Evolutionary conservation across 1,140 invertebrate genomes (phyloP), one percentile per base, ranked within the genome.

Genomic region (Paraescarpia echinospica): DNA sequence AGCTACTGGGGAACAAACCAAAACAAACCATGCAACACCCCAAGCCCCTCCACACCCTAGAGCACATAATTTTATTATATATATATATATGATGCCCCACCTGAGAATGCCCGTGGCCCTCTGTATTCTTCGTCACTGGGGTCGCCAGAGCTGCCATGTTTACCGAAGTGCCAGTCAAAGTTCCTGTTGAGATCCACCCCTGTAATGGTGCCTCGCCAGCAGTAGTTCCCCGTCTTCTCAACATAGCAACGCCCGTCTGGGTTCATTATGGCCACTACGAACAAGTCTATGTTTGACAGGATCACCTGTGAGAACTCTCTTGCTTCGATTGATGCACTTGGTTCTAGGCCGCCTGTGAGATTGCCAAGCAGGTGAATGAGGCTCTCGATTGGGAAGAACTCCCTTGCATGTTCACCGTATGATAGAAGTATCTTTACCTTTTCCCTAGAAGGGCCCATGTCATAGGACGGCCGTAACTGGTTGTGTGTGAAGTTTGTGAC

Each of bases 381-480:
- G 89, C 94, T 94, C 92, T 96, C 95, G 14, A 95, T 93, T 48
- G 95, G 95, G 33, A 96, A 94, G 93, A 96, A 96, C 93, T 96
- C 95, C 89, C 95, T 94, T 5, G 95, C 95, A 95, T 96, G 95
- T 93, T 95, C 95, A 31, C 95, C 95, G 93, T 94, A 96, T n/a
- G 95, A 95, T 27, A 96, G 92, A 41, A 96, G 93, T 33, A 96
- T 92, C 93, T 94, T 94, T 4, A 95, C 35, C 93, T 94, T 94
- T 2, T 93, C 92, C 33, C 22, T 88, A 22, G 77, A 33, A 91
- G n/a, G 34, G 22, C 8, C 22, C 41, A 93, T 89, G 89, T 93
- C 59, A 89, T 34, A 35, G 27, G 34, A 51, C 92, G 33, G 90
- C 89, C 34, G n/a, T 92, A 34, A 35, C n/a, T 91, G 89, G 2